Percentiles rank a stretch among this genome's conserved stretches.
phyloP scores from a whole-genome alignment of 2,888 invertebrate genomes.

The Tanytarsus gracilentus region DNA sequence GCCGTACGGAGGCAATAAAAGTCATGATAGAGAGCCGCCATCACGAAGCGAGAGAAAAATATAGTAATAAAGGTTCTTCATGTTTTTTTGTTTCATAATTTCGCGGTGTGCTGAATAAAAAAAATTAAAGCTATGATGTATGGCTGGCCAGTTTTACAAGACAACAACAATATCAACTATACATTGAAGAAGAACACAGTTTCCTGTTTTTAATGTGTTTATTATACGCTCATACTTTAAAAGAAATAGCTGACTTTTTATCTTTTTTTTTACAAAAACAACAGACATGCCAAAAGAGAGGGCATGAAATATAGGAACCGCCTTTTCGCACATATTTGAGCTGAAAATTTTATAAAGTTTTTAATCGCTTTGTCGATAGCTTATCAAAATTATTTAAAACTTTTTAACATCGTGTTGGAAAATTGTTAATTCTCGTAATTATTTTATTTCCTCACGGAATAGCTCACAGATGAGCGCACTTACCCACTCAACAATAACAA shows the following conservation, averaged over 20 bases:
- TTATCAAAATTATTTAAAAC: not conserved
- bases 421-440: slow-evolving; percentile 18
- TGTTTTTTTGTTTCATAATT: not conserved
- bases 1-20: not conserved
- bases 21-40: not conserved
- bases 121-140: slow-evolving; percentile 16
- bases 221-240: not conserved
- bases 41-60: too few species aligned
- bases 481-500: slow-evolving; percentile 9
- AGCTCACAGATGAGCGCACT: slow-evolving; percentile 3
- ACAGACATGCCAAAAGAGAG: not conserved
- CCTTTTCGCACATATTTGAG: slow-evolving; percentile 26
- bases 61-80: not conserved
- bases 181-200: slow-evolving; percentile 18
- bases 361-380: too few species aligned
- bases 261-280: not conserved
- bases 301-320: slow-evolving; percentile 10
- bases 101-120: not conserved
- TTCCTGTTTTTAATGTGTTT: slow-evolving; percentile 18
- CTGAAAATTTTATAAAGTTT: not conserved
- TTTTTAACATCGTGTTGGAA: not conserved
- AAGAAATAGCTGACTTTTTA: not conserved
- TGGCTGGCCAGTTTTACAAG: too few species aligned
- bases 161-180: too few species aligned
- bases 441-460: slow-evolving; percentile 25